These are phyloP conservation scores for Setophaga coronata DNA, from an alignment of 2,113 vertebrate genomes.

Conservation along the genomic window DNA sequence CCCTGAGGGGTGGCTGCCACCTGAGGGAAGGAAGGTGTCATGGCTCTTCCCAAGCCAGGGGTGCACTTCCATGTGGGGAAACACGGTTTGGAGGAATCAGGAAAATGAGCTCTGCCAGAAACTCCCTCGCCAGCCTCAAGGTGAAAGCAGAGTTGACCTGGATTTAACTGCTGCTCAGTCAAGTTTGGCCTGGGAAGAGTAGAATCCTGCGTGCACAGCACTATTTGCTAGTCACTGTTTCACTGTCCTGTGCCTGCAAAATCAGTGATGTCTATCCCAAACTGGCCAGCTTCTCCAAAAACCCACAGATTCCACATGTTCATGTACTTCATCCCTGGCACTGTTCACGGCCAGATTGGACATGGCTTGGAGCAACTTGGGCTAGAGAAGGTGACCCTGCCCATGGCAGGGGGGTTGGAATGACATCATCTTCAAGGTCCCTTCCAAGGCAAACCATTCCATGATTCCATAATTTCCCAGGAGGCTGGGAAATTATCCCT, in stretches of 20 bases:
- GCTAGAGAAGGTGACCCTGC: too few relatives aligned
- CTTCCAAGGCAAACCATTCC: background rate
- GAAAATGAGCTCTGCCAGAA: background rate
- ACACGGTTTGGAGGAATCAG: fast-evolving
- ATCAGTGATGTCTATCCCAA: background rate
- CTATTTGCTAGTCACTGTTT: background rate
- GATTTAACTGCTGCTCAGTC: background rate
- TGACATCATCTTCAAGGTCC: background rate
- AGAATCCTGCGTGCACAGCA: background rate
- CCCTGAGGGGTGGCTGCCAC: background rate
- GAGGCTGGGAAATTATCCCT: background rate
- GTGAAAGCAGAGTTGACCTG: background rate
- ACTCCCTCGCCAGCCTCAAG: background rate
- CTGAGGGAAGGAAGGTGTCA: background rate
- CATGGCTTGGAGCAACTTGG: fast-evolving
- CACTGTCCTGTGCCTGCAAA: background rate
- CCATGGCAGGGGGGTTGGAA: background rate
- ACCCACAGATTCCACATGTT: fast-evolving
- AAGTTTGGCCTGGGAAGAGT: fast-evolving
- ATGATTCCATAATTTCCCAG: background rate
- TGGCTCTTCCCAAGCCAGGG: fast-evolving
- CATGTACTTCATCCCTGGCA: background rate
- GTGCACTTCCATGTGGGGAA: fast-evolving
- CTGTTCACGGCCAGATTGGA: background rate
- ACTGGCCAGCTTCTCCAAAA: background rate